Conservation (phyloP, 2,797 vertebrate species). For the Sardinella longiceps region DNA sequence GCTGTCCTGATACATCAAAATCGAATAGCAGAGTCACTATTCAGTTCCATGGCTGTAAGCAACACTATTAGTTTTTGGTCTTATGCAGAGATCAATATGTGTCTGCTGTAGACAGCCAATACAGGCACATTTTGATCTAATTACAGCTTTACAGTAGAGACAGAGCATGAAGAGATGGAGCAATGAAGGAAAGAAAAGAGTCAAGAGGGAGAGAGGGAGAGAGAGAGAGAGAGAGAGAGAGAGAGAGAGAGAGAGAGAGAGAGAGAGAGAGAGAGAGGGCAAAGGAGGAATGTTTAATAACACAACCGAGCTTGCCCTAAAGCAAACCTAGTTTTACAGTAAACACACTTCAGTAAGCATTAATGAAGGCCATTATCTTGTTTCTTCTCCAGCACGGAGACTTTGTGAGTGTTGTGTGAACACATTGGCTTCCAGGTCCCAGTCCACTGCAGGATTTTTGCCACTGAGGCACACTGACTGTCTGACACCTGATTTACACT, state of each 20-base stretch:
- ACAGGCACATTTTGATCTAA: neutral
- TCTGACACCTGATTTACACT: constrained; percentile 50
- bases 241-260: neutral
- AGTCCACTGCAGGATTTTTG: constrained; percentile 23
- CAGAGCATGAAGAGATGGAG: neutral
- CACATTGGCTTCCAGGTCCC: neutral
- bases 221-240: neutral
- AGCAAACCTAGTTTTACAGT: neutral
- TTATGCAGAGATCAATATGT: neutral
- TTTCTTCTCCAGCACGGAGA: neutral
- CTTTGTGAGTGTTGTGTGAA: neutral
- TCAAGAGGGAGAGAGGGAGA: too few relatives aligned
- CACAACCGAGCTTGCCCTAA: neutral
- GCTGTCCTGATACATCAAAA: too few relatives aligned
- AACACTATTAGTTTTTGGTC: neutral
- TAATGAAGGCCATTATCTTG: neutral
- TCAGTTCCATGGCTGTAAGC: neutral
- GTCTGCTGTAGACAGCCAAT: neutral
- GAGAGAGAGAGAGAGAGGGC: neutral
- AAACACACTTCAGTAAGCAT: constrained; percentile 11
- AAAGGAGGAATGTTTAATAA: neutral
- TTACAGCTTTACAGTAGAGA: neutral
- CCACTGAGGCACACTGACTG: neutral
- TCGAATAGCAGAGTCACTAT: neutral
- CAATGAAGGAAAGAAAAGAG: neutral